Evolutionary conservation across 2,888 invertebrate genomes (phyloP).

Genomic region (Ectemnius cavifrons): DNA sequence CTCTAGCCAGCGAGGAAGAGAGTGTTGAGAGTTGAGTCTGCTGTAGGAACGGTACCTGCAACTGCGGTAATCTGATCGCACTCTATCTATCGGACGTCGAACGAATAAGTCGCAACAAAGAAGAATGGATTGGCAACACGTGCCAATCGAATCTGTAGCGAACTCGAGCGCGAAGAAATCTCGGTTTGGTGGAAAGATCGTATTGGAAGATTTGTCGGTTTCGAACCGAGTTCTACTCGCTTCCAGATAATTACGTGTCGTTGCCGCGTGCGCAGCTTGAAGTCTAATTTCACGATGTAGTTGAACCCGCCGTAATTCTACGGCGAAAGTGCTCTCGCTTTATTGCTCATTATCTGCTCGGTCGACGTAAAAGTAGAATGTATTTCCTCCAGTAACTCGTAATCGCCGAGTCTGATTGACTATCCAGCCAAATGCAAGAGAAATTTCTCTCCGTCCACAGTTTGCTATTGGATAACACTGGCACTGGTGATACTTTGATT

Average conservation of each 20-base stretch:
- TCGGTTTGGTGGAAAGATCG: too few relatives aligned
- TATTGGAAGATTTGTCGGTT: too few relatives aligned
- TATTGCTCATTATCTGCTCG: slow-evolving; percentile 27
- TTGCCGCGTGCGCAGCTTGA: not conserved
- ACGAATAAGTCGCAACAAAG: slow-evolving; percentile 1
- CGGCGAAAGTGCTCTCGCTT: slow-evolving; percentile 12
- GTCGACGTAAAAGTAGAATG: not conserved
- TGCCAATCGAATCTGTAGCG: not conserved
- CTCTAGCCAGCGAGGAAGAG: too few relatives aligned
- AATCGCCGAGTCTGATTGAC: not conserved
- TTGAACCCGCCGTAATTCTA: not conserved
- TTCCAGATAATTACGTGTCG: slow-evolving; percentile 15
- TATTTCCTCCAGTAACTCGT: not conserved
- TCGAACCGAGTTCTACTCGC: too few relatives aligned
- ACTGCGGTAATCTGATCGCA: not conserved
- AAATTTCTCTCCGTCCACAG: not conserved
- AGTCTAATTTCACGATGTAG: slow-evolving; percentile 14
- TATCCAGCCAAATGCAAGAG: not conserved
- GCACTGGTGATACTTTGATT: not conserved
- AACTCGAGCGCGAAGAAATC: too few relatives aligned
- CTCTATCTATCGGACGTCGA: not conserved
- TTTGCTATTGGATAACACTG: not conserved
- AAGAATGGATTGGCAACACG: not conserved
- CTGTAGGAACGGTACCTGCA: not conserved
- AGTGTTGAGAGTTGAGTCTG: not conserved